These are phyloP conservation scores for Xyliphius kryptos DNA, from an alignment of 2,113 vertebrate species.

Conservation along the genomic window DNA sequence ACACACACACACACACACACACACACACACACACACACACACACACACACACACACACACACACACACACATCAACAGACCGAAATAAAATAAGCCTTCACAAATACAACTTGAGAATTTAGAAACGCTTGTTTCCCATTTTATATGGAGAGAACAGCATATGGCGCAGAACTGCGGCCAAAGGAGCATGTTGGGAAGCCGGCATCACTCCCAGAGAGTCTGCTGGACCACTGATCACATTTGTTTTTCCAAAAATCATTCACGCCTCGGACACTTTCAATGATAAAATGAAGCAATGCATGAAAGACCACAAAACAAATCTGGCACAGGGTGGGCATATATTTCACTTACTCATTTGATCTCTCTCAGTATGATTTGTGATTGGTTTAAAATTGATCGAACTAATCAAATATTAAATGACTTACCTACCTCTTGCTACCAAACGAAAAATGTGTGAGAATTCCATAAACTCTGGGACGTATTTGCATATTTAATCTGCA, in stretches of 20 bases:
- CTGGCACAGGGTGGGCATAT: constrained; percentile 16
- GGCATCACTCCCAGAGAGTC: constrained; percentile 41
- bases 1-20: too few species aligned
- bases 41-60: too few species aligned
- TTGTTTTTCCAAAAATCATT: constrained; percentile 35
- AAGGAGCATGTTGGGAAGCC: constrained; percentile 35
- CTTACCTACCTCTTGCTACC: too few species aligned
- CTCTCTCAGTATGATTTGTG: too few species aligned
- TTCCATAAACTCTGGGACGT: too few species aligned
- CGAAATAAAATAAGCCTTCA: too few species aligned
- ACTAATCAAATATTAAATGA: too few species aligned
- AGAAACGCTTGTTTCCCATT: constrained; percentile 10
- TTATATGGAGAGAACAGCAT: constrained; percentile 24
- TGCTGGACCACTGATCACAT: constrained; percentile 29
- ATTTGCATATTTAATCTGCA: too few species aligned
- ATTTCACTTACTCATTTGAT: background rate
- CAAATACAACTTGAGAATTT: constrained; percentile 7
- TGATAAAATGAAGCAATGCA: constrained; percentile 9
- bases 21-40: too few species aligned
- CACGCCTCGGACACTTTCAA: constrained; percentile 25
- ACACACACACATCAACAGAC: too few species aligned
- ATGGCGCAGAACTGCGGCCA: constrained; percentile 37
- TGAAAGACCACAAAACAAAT: background rate
- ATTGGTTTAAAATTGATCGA: too few species aligned
- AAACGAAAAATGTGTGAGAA: too few species aligned